Conservation (phyloP, 2,113 vertebrate genomes). For the Cebus imitator region DNA sequence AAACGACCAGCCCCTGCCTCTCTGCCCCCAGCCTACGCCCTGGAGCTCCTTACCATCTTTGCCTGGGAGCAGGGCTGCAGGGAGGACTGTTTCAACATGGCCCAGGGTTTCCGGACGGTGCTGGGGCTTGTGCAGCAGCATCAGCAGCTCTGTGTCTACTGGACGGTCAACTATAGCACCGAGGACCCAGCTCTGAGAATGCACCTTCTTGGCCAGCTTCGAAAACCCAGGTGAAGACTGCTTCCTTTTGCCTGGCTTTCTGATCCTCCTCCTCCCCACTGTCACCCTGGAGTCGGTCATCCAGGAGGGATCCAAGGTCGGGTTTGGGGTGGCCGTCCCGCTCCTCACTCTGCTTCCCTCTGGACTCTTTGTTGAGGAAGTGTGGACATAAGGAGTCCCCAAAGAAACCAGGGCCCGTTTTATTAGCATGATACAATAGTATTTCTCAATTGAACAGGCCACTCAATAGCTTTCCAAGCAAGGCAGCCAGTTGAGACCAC, state of each 20-base stretch:
- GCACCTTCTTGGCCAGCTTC: constrained; percentile 42
- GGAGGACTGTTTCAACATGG: not conserved
- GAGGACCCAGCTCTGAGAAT: not conserved
- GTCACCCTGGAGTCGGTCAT: not conserved
- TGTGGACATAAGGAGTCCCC: too few relatives aligned
- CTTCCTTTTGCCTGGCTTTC: fast-evolving
- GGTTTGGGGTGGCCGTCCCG: not conserved
- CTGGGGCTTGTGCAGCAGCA: constrained; percentile 46
- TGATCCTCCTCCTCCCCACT: too few relatives aligned
- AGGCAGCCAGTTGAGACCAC: not conserved
- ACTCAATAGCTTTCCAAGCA: not conserved
- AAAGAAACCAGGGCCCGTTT: not conserved
- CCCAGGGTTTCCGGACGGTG: constrained; percentile 59
- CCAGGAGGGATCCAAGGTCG: not conserved
- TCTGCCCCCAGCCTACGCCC: constrained; percentile 57
- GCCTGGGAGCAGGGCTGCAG: constrained; percentile 63
- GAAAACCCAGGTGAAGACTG: constrained; percentile 11
- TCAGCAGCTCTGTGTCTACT: constrained; percentile 60
- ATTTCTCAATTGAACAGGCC: not conserved
- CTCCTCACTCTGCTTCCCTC: not conserved
- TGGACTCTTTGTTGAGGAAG: not conserved
- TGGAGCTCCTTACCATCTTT: constrained; percentile 71
- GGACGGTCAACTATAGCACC: constrained; percentile 55
- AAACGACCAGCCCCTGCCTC: not conserved
- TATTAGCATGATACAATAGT: not conserved